Evolutionary conservation across 1,140 invertebrate genomes (phyloP).

Genomic region (Calephelis nemesis): DNA sequence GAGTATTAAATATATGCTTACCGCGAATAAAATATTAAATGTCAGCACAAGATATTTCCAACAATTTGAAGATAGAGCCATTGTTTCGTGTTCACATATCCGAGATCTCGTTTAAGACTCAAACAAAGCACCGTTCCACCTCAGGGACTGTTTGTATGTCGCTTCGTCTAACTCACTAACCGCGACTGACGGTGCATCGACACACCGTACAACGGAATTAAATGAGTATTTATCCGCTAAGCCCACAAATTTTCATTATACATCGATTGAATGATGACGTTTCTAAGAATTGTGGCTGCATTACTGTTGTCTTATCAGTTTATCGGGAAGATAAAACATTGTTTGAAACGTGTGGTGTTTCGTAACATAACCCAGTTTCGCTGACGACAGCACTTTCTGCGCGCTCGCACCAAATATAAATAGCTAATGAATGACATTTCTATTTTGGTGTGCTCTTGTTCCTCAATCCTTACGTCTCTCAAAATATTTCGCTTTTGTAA

Average conservation of each 20-base stretch:
- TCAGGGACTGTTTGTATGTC: conserved; percentile 66
- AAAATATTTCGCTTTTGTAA: too few species aligned
- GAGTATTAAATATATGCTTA: conserved; percentile 53
- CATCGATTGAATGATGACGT: conserved; percentile 27
- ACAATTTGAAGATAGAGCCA: conserved; percentile 72
- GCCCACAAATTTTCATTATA: conserved; percentile 35
- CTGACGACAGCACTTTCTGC: conserved; percentile 41
- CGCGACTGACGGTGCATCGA: conserved; percentile 55
- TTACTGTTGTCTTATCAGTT: conserved; percentile 50
- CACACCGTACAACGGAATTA: conserved; percentile 56
- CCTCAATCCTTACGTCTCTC: conserved; percentile 10
- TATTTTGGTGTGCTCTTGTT: conserved; percentile 42
- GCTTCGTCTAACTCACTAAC: conserved; percentile 39
- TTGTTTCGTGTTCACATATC: conserved; percentile 68
- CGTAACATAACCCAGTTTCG: conserved; percentile 64
- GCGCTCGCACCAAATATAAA: conserved; percentile 44
- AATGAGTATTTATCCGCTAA: conserved; percentile 54
- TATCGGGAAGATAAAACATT: conserved; percentile 44
- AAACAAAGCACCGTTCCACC: conserved; percentile 72
- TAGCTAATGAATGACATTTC: conserved; percentile 53
- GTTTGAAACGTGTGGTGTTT: conserved; percentile 25
- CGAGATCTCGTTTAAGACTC: conserved; percentile 57
- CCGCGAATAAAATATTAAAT: conserved; percentile 72
- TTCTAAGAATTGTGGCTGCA: conserved; percentile 36
- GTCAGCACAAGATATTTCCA: conserved; percentile 76